These are phyloP conservation scores for Calameuta filiformis DNA, from an alignment of 2,888 invertebrate species.

Conservation along the genomic window DNA sequence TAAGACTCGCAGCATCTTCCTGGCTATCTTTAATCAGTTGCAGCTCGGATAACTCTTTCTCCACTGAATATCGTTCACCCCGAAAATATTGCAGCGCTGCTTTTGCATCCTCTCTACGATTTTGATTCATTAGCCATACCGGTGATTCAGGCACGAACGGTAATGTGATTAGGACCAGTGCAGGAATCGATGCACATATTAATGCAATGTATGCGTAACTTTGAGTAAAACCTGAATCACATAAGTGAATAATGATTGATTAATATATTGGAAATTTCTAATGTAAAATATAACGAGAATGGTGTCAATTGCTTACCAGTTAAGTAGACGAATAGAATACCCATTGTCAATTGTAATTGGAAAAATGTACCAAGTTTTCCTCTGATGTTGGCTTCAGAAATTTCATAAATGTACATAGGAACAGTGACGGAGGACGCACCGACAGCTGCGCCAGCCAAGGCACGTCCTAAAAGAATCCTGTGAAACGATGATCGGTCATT, in stretches of 20 bases:
- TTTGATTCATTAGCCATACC: conserved; percentile 71
- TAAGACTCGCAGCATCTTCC: conserved; percentile 31
- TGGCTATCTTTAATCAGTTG: conserved; percentile 44
- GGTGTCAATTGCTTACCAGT: conserved; percentile 6
- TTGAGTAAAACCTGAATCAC: conserved; percentile 57
- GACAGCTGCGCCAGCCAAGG: conserved; percentile 73
- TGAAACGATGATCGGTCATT: background rate
- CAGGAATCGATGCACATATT: conserved; percentile 63
- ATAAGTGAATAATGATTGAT: background rate
- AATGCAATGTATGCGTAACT: conserved; percentile 66
- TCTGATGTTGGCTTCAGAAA: conserved; percentile 73
- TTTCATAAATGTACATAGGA: conserved; percentile 76
- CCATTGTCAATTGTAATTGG: conserved; percentile 76
- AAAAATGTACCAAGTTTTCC: conserved; percentile 76
- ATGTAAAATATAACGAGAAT: conserved; percentile 11
- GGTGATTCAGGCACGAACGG: conserved; percentile 81
- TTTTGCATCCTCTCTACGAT: conserved; percentile 71
- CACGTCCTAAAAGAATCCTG: conserved; percentile 69
- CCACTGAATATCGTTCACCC: conserved; percentile 71
- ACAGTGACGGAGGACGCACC: conserved; percentile 75
- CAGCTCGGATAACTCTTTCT: conserved; percentile 69
- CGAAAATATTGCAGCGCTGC: conserved; percentile 73
- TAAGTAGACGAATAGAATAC: conserved; percentile 72
- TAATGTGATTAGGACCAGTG: conserved; percentile 66
- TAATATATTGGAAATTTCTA: too few relatives aligned